Conservation (phyloP, 1,140 invertebrate genomes). For the Bombus affinis region DNA sequence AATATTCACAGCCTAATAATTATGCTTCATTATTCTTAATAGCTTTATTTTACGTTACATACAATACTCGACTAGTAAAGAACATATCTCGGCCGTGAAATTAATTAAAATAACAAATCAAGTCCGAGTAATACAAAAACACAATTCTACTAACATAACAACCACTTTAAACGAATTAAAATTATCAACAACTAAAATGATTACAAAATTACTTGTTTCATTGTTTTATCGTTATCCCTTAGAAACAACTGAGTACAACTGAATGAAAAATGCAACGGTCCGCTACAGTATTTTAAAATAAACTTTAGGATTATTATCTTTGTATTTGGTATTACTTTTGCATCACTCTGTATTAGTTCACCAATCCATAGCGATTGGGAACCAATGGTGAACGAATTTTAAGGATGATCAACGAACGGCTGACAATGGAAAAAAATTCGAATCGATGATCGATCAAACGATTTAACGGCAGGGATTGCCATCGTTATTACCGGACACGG, state of each 20-base stretch:
- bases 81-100: not conserved
- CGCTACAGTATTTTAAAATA: not conserved
- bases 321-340: not conserved
- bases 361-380: not conserved
- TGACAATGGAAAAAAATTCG: not conserved
- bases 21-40: not conserved
- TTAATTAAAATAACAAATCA: not conserved
- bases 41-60: not conserved
- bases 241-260: not conserved
- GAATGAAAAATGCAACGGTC: not conserved
- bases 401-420: not conserved
- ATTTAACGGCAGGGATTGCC: not conserved
- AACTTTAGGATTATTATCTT: not conserved
- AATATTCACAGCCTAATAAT: not conserved
- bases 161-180: not conserved
- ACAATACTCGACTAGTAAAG: not conserved
- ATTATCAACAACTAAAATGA: not conserved
- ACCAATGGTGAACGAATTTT: not conserved
- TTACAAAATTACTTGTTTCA: not conserved
- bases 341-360: not conserved
- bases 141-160: not conserved
- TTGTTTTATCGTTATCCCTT: too few relatives aligned
- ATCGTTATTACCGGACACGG: conserved; percentile 28
- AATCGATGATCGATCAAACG: conserved; percentile 20
- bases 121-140: not conserved